Percentiles rank a stretch among this genome's conserved stretches.
These are phyloP conservation scores for Alexandromys fortis DNA, from an alignment of 2,113 vertebrate species.

Conservation along the genomic window DNA sequence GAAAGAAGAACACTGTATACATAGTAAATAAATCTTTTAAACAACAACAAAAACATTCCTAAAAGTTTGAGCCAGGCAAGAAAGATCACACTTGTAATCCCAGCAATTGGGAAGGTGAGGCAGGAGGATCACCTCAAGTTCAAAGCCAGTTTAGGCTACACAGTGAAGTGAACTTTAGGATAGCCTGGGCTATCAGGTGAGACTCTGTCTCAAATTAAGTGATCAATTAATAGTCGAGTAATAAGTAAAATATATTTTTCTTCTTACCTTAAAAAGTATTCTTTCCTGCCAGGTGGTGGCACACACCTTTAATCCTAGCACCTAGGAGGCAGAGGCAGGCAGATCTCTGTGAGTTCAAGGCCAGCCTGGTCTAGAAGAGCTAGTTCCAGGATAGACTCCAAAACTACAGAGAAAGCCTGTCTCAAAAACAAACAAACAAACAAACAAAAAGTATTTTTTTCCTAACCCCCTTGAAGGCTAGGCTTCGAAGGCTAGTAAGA, in stretches of 20 bases:
- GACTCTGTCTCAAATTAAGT: not conserved
- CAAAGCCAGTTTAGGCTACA: not conserved
- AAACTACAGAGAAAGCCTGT: too few relatives aligned
- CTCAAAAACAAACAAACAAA: too few relatives aligned
- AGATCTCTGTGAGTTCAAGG: too few relatives aligned
- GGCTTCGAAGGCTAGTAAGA: not conserved
- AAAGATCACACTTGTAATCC: not conserved
- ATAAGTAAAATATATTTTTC: not conserved
- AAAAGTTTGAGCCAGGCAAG: not conserved
- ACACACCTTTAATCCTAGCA: too few relatives aligned
- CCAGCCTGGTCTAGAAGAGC: too few relatives aligned
- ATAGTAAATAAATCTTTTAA: too few relatives aligned
- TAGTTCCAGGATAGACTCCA: too few relatives aligned
- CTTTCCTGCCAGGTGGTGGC: not conserved
- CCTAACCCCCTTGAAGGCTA: not conserved
- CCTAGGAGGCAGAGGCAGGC: too few relatives aligned
- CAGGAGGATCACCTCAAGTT: not conserved
- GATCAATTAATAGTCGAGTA: not conserved
- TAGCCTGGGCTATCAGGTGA: not conserved
- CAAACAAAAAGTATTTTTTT: too few relatives aligned
- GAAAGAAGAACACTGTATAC: too few relatives aligned
- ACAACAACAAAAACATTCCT: not conserved
- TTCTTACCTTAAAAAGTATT: constrained; percentile 33
- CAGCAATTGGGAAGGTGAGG: not conserved
- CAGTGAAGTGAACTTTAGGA: not conserved